phyloP scores from a whole-genome alignment of 2,888 invertebrate species.

The Taenaris catops region DNA sequence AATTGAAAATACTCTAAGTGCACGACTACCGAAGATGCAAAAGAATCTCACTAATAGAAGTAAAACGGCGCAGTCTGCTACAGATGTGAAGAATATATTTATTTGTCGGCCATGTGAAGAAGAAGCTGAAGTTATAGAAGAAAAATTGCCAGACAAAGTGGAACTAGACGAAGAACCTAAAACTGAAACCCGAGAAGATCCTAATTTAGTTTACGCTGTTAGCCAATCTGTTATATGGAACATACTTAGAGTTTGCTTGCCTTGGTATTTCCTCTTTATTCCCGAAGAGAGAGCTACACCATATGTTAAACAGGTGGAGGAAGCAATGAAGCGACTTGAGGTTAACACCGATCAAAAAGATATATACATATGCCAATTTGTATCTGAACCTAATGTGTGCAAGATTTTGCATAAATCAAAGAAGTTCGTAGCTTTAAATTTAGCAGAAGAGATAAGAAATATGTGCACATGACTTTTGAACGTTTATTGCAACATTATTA shows the following conservation, averaged over 20 bases:
- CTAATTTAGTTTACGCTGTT: slow-evolving; percentile 49
- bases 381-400: slow-evolving; percentile 49
- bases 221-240: slow-evolving; percentile 61
- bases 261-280: slow-evolving; percentile 57
- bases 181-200: slow-evolving; percentile 39
- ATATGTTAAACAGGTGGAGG: slow-evolving; percentile 42
- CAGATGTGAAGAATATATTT: slow-evolving; percentile 45
- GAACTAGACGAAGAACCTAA: slow-evolving; percentile 44
- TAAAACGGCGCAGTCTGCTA: slow-evolving; percentile 42
- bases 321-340: slow-evolving; percentile 44
- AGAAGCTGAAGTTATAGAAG: slow-evolving; percentile 30
- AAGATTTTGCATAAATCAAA: slow-evolving; percentile 54
- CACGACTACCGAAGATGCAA: slow-evolving; percentile 38
- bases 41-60: slow-evolving; percentile 32
- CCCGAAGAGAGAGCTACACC: slow-evolving; percentile 46
- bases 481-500: too few species aligned
- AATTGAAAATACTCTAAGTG: slow-evolving; percentile 41
- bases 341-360: slow-evolving; percentile 56
- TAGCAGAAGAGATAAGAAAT: slow-evolving; percentile 45
- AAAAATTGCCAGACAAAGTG: slow-evolving; percentile 39
- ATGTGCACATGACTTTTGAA: slow-evolving; percentile 3
- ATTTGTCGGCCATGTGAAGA: slow-evolving; percentile 59
- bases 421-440: slow-evolving; percentile 52
- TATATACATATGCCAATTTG: slow-evolving; percentile 56
- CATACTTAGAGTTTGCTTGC: slow-evolving; percentile 54